Conservation (phyloP, 2,113 vertebrate genomes). For the Myocastor coypus region DNA sequence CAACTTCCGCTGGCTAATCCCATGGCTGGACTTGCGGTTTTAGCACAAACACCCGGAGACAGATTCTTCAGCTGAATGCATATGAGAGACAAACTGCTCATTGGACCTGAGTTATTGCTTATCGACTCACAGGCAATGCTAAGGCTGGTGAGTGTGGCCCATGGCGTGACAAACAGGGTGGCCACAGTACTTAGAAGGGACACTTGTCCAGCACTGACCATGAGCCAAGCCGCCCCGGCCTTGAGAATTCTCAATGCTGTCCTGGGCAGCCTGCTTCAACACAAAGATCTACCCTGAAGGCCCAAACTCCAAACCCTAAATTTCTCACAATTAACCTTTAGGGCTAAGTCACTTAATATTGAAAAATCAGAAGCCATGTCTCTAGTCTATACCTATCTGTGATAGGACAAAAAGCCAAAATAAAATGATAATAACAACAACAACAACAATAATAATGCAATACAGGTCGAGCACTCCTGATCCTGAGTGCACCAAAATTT, state of each 20-base stretch:
- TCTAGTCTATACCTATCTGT: background rate
- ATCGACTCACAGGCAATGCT: background rate
- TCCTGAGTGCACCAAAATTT: background rate
- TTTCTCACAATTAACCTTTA: background rate
- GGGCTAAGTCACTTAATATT: background rate
- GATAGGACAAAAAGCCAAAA: background rate
- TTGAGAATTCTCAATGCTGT: background rate
- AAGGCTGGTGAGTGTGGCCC: fast-evolving
- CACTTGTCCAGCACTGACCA: fast-evolving
- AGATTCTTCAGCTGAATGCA: background rate
- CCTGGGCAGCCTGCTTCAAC: background rate
- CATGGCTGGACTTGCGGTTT: background rate
- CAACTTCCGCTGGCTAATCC: background rate
- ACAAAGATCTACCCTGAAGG: background rate
- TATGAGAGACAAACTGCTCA: background rate
- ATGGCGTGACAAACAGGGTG: fast-evolving
- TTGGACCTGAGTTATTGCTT: fast-evolving
- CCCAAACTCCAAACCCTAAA: background rate
- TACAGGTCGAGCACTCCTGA: background rate
- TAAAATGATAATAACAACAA: background rate
- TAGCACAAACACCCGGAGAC: background rate
- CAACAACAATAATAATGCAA: background rate
- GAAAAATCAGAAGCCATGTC: background rate
- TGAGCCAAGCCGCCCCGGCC: background rate
- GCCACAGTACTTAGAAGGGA: fast-evolving